These are phyloP conservation scores for Molorchus minor DNA, from an alignment of 2,888 invertebrate genomes.

Conservation along the genomic window DNA sequence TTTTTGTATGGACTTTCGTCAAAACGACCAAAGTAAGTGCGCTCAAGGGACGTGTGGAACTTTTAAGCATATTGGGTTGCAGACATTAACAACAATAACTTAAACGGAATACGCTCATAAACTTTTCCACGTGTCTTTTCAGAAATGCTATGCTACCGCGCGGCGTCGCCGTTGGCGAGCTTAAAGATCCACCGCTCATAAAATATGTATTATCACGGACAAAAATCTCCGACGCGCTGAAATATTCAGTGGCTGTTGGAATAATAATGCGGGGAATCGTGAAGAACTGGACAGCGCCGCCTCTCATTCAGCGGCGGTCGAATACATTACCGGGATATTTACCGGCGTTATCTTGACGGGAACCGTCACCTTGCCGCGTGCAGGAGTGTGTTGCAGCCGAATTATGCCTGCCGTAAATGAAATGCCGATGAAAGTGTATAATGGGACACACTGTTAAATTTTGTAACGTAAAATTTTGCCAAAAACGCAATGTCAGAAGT, in stretches of 20 bases:
- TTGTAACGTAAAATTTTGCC: no score
- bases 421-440: no score
- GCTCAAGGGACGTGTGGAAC: no score
- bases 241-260: conserved; percentile 58
- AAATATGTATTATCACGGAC: conserved; percentile 63
- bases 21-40: no score
- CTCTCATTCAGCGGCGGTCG: conserved; percentile 45
- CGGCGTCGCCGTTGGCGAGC: conserved; percentile 46
- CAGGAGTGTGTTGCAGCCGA: conserved; percentile 30
- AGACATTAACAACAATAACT: no score
- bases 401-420: no score
- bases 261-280: conserved; percentile 48
- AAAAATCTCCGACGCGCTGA: conserved; percentile 61
- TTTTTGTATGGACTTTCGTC: no score
- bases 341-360: conserved; percentile 45
- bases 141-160: conserved; percentile 25
- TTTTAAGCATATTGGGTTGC: no score
- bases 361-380: conserved; percentile 37
- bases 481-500: no score
- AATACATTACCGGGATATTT: conserved; percentile 52
- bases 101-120: no score
- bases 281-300: conserved; percentile 45
- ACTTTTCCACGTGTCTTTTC: no score
- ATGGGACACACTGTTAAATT: no score
- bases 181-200: conserved; percentile 59